These are phyloP conservation scores for Heloderma charlesbogerti DNA, from an alignment of 2,113 vertebrate genomes.

Conservation along the genomic window DNA sequence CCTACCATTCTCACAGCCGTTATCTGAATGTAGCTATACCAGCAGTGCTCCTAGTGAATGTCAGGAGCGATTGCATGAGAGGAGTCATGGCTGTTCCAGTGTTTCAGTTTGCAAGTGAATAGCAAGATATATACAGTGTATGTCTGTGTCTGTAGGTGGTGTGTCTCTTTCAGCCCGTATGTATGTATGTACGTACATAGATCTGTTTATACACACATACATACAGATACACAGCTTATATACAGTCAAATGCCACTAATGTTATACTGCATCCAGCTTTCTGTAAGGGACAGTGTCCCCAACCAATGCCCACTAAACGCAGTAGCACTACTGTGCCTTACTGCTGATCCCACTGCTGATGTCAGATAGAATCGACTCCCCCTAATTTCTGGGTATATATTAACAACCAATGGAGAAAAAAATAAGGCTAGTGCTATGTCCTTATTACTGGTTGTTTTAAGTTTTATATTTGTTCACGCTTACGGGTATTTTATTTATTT, in stretches of 20 bases:
- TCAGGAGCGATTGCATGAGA: not conserved
- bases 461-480: not conserved
- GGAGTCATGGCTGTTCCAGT: not conserved
- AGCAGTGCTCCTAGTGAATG: too few species aligned
- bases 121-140: not conserved
- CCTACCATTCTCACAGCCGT: too few species aligned
- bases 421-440: not conserved
- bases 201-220: too few species aligned
- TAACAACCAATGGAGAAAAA: not conserved
- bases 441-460: not conserved
- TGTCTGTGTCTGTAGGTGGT: too few species aligned
- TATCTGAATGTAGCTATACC: too few species aligned
- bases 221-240: not conserved
- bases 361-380: not conserved
- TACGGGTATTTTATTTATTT: not conserved
- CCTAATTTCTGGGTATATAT: not conserved
- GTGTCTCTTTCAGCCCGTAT: too few species aligned
- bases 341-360: not conserved
- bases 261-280: not conserved
- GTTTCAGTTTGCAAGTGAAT: not conserved
- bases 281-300: not conserved
- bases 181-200: too few species aligned
- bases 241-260: not conserved
- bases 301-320: too few species aligned
- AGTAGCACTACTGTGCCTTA: not conserved